Base-by-base conservation (phyloP, 53 echinoderm and acorn worm species). In the Mesocentrotus franciscanus region DNA sequence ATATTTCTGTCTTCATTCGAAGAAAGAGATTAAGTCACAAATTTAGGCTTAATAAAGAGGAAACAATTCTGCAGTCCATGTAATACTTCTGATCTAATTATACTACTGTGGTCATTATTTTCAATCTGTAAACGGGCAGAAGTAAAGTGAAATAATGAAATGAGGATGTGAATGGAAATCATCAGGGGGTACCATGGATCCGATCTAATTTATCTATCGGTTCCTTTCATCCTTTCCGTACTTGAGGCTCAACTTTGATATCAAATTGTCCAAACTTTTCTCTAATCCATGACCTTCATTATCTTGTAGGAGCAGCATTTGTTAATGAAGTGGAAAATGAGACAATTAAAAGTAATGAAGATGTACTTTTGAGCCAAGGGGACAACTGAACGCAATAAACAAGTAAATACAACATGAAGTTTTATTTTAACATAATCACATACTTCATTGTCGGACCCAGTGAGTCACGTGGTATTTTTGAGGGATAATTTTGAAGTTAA, bases 221-320 rank as follows among this genome's bases (percentile, higher is more conserved):
- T 56, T 87, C 87, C 58, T 87, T 58, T 87, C 59, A 87, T 87
- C 87, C 57, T 87, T 87, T 87, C 87, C 58, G 58, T n/a, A 58
- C 24, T 26, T 57, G 87, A 87, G 87, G 87, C 58, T 3, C 57
- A 14, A 59, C 81, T 81, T 81, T 81, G 36, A 81, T 81, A 39
- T 81, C 81, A 81, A 81, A 81, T 42, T 42, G 42, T 81, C 42
- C 42, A 33, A 39, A 42, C 16, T 39, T 81, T 81, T 33, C 42
- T 81, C 32, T 29, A 81, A 81, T 81, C 39, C 39, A 27, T 81
- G 81, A 81, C 81, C 81, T 42, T 42, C 36, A 42, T 81, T 81
- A 81, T 42, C 1, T 18, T 81, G 42, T 27, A 39, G 81, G 36
- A 42, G 29, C 36, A 81, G 4, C 81, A 42, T 81, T 76, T 33